phyloP scores from a whole-genome alignment of 2,113 vertebrate species.

The Perca fluviatilis region DNA sequence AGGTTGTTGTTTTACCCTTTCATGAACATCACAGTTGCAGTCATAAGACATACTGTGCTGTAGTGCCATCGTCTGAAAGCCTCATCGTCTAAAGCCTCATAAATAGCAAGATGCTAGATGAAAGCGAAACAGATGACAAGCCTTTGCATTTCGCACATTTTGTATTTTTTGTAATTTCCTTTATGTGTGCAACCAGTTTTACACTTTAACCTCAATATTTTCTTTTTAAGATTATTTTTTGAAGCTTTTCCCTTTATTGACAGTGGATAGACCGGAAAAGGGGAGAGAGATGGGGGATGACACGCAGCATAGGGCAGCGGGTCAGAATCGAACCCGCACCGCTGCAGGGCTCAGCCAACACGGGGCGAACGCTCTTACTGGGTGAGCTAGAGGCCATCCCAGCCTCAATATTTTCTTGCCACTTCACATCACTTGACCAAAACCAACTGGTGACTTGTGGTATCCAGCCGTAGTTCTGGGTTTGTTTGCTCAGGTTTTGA shows the following conservation, averaged over 20 bases:
- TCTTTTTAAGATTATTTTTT: no score
- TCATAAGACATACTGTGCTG: neutral
- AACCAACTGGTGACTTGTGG: neutral
- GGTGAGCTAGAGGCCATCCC: no score
- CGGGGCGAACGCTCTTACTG: no score
- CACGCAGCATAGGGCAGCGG: no score
- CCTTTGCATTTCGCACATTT: conserved; percentile 3
- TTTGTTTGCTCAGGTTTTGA: neutral
- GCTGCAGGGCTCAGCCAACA: no score
- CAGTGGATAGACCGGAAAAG: no score
- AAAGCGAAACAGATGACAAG: neutral
- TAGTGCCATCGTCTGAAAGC: no score
- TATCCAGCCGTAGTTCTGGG: neutral
- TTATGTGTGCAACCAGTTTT: neutral
- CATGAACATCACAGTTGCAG: neutral
- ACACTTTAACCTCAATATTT: neutral
- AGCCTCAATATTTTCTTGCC: no score
- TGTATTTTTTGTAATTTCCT: neutral
- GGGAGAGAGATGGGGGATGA: no score
- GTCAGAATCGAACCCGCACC: no score
- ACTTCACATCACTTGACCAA: neutral
- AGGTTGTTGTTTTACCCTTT: conserved; percentile 1
- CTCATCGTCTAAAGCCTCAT: no score
- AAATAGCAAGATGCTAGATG: neutral
- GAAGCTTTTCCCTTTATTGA: no score